A percentile compares a stretch with the other conserved stretches of the same genome.
Conservation (phyloP, 2,888 invertebrate species). For the Drosophila glabriapex region DNA sequence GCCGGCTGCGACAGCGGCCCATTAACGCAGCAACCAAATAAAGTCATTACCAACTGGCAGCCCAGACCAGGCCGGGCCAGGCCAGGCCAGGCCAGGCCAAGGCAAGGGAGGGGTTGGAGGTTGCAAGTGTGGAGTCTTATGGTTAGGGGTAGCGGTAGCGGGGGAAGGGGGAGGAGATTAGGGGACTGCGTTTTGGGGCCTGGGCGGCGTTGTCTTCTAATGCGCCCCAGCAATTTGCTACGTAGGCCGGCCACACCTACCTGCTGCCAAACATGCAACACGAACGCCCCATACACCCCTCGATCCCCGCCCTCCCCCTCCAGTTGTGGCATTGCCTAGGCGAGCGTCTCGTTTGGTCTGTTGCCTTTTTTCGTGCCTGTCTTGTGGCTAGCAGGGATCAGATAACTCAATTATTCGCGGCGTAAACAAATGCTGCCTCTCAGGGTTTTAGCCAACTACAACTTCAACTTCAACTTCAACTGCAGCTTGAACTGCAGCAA, state of each 20-base stretch:
- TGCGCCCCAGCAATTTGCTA: constrained; percentile 78
- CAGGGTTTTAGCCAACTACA: constrained; percentile 60
- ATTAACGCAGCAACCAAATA: constrained; percentile 80
- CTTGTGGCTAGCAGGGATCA: constrained; percentile 78
- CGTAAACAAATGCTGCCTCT: constrained; percentile 83
- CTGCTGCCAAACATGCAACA: constrained; percentile 61
- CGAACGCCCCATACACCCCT: neutral
- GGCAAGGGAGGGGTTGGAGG: neutral
- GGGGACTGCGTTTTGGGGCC: constrained; percentile 3
- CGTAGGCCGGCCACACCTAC: constrained; percentile 75
- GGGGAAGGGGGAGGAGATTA: neutral
- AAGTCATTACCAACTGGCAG: constrained; percentile 74
- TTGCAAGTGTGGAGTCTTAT: neutral
- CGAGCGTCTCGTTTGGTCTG: constrained; percentile 45
- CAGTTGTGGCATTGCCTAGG: constrained; percentile 37
- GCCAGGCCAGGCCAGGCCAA: neutral
- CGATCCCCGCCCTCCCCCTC: neutral
- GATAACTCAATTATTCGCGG: constrained; percentile 85
- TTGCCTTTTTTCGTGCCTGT: constrained; percentile 52
- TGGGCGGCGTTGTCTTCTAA: constrained; percentile 67
- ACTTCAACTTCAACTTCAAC: constrained; percentile 12
- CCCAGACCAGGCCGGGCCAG: constrained; percentile 4
- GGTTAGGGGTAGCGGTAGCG: neutral
- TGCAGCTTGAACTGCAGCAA: constrained; percentile 10
- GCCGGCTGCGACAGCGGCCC: constrained; percentile 50